Evolutionary conservation across 2,888 invertebrate species (phyloP).

Genomic region (Muschampia plurimacula): DNA sequence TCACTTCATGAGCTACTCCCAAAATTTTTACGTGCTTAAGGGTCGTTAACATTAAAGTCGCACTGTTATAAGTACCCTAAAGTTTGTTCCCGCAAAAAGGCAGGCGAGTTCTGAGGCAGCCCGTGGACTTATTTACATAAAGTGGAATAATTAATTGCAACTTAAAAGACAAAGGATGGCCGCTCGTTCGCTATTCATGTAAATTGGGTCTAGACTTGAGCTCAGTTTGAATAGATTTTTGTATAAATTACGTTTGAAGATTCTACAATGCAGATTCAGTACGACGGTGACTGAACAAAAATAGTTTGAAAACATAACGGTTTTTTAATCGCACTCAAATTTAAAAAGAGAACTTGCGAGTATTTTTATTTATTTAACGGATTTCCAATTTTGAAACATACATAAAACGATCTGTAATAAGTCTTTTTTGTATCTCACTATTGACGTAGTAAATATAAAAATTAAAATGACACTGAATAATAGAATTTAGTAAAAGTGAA

Average conservation of each 20-base stretch:
- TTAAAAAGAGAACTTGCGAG: neutral
- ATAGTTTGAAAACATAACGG: constrained; percentile 31
- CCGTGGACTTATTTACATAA: constrained; percentile 75
- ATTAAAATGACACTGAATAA: too few relatives aligned
- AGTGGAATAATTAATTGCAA: constrained; percentile 82
- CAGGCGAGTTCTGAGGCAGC: constrained; percentile 61
- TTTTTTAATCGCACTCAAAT: constrained; percentile 4
- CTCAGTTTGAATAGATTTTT: constrained; percentile 43
- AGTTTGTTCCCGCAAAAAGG: constrained; percentile 60
- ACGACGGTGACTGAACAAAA: constrained; percentile 33
- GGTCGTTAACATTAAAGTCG: constrained; percentile 6
- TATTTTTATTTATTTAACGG: neutral
- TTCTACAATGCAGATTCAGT: constrained; percentile 31
- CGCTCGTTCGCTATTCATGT: constrained; percentile 73
- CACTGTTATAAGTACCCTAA: constrained; percentile 7
- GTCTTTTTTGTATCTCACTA: too few relatives aligned
- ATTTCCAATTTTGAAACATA: too few relatives aligned
- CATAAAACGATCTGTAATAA: too few relatives aligned
- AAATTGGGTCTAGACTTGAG: constrained; percentile 70
- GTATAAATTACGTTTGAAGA: constrained; percentile 33
- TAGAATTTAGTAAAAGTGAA: too few relatives aligned
- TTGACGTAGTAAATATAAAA: too few relatives aligned
- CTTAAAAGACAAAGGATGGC: constrained; percentile 78
- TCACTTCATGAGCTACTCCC: neutral
- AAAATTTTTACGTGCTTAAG: neutral